A percentile compares a stretch with the other conserved stretches of the same genome.
Conservation (phyloP, 2,888 invertebrate genomes). For the Sthenelais limicola region DNA sequence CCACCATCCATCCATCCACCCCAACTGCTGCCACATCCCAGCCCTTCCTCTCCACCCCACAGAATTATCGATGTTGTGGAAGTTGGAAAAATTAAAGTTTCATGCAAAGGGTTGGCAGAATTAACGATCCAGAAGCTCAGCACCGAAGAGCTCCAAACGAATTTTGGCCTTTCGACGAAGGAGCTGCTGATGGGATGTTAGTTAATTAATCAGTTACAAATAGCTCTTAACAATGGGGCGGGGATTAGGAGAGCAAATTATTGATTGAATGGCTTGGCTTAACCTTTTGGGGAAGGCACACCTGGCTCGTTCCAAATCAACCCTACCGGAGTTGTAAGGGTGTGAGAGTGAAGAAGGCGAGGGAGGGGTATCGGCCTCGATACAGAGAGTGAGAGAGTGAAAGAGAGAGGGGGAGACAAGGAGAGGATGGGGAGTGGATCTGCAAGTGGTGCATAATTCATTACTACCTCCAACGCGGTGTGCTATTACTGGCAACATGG, state of each 20-base stretch:
- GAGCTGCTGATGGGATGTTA: background rate
- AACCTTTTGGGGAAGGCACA: too few relatives aligned
- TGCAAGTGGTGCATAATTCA: background rate
- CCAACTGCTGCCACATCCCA: background rate
- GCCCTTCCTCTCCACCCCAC: background rate
- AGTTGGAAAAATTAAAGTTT: slow-evolving; percentile 33
- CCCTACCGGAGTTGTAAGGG: background rate
- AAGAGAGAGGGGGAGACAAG: background rate
- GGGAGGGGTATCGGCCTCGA: background rate
- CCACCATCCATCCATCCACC: background rate
- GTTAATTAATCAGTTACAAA: slow-evolving; percentile 39
- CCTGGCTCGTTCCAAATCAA: too few relatives aligned
- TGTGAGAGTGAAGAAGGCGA: background rate
- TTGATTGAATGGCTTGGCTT: background rate
- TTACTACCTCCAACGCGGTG: too few relatives aligned
- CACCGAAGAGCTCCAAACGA: background rate
- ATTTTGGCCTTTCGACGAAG: background rate
- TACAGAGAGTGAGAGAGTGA: background rate
- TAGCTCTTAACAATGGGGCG: slow-evolving; percentile 13
- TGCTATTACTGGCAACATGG: too few relatives aligned
- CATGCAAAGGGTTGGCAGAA: slow-evolving; percentile 21
- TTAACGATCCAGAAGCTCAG: slow-evolving; percentile 11
- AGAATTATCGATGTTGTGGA: slow-evolving; percentile 34
- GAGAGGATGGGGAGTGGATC: background rate
- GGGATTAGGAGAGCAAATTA: background rate